phyloP scores from a whole-genome alignment of 2,888 invertebrate species.

The Anoncus sp. region DNA sequence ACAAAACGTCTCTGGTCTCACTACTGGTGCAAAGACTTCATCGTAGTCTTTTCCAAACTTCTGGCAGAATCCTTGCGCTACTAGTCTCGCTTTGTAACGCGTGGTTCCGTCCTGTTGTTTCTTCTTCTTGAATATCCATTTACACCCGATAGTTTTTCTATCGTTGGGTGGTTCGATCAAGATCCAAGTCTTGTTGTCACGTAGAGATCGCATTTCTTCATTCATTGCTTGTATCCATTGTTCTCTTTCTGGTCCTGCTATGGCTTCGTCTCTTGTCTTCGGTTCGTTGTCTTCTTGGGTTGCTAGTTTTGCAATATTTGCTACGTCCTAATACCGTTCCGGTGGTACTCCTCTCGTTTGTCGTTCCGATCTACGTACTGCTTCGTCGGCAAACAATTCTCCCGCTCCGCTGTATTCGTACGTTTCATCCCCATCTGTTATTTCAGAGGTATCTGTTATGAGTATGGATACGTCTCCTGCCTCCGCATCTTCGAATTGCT shows the following conservation, averaged over 20 bases:
- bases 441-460: too few relatives aligned
- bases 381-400: too few relatives aligned
- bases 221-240: slow-evolving; percentile 27
- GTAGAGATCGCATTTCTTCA: slow-evolving; percentile 26
- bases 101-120: slow-evolving; percentile 50
- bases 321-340: slow-evolving; percentile 27
- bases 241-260: neutral
- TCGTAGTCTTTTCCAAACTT: slow-evolving; percentile 68
- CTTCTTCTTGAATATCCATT: slow-evolving; percentile 70
- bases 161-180: slow-evolving; percentile 49
- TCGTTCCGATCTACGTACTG: too few relatives aligned
- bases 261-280: slow-evolving; percentile 38
- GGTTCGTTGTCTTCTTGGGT: slow-evolving; percentile 35
- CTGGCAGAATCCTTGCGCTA: slow-evolving; percentile 71
- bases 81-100: slow-evolving; percentile 69
- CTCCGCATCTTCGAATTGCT: slow-evolving; percentile 40
- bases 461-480: slow-evolving; percentile 12
- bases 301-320: slow-evolving; percentile 11
- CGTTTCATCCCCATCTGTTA: slow-evolving; percentile 20
- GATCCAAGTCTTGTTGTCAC: slow-evolving; percentile 36
- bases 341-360: slow-evolving; percentile 42
- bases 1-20: slow-evolving; percentile 66
- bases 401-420: too few relatives aligned
- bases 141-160: slow-evolving; percentile 64
- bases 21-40: slow-evolving; percentile 71